Evolutionary conservation across 2,888 invertebrate species (phyloP).

Genomic region (Drosophila testacea): DNA sequence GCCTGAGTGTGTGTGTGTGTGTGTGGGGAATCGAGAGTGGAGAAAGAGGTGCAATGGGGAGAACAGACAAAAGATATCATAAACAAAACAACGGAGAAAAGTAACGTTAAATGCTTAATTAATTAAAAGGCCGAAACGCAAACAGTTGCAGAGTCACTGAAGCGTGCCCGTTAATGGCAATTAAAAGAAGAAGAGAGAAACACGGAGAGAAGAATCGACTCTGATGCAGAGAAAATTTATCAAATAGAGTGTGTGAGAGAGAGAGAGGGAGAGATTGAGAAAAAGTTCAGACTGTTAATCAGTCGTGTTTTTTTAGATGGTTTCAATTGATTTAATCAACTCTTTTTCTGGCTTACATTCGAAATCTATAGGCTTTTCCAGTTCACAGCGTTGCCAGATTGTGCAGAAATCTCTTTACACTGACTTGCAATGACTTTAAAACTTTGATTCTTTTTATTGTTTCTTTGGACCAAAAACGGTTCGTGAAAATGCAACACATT

Average conservation of each 20-base stretch:
- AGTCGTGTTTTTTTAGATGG: neutral
- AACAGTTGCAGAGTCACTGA: constrained; percentile 42
- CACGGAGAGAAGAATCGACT: neutral
- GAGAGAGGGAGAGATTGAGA: neutral
- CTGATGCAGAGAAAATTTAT: neutral
- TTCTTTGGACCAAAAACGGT: too few species aligned
- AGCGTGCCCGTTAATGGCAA: constrained; percentile 13
- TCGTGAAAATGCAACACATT: too few species aligned
- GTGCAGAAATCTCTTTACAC: too few species aligned
- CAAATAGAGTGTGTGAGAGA: too few species aligned
- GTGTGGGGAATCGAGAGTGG: neutral
- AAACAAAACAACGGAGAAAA: constrained; percentile 26
- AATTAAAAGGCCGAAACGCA: constrained; percentile 30
- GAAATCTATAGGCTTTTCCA: too few species aligned
- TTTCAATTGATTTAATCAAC: neutral
- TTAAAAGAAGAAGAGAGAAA: neutral
- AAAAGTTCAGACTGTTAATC: neutral
- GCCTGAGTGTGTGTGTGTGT: constrained; percentile 1
- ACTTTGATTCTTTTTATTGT: too few species aligned
- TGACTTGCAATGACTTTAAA: too few species aligned
- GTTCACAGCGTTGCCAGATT: too few species aligned
- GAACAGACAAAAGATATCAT: constrained; percentile 1
- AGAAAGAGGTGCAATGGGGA: too few species aligned
- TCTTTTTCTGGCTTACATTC: too few species aligned
- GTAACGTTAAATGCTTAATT: constrained; percentile 37